Conservation (phyloP, 2,113 vertebrate species). For the Lophotis ruficrista region DNA sequence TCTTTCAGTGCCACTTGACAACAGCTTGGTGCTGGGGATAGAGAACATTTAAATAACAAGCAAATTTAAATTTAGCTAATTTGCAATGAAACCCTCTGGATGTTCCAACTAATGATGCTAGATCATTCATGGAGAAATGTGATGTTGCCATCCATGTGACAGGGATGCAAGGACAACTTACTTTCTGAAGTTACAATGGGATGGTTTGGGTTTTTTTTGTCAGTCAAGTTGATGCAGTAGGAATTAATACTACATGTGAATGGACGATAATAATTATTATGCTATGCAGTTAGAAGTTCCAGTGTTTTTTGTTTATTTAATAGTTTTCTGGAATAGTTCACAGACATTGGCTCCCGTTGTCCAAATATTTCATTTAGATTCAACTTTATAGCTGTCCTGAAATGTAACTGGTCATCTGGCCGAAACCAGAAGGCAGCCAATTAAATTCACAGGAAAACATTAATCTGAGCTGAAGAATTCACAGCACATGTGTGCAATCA, state of each 20-base stretch:
- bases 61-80: background rate
- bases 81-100: background rate
- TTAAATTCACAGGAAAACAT: constrained; percentile 72
- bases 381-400: constrained; percentile 48
- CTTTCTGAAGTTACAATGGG: background rate
- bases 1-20: background rate
- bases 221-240: background rate
- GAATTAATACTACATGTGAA: constrained; percentile 20
- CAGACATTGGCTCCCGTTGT: constrained; percentile 15
- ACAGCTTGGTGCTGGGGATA: background rate
- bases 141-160: background rate
- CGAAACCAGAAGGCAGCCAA: constrained; percentile 40
- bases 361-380: constrained; percentile 58
- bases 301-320: constrained; percentile 51
- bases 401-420: constrained; percentile 57
- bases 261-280: constrained; percentile 5
- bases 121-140: background rate
- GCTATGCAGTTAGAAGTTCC: constrained; percentile 13
- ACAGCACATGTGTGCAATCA: constrained; percentile 62
- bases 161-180: background rate
- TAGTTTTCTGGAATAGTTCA: constrained; percentile 60
- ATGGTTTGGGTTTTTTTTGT: background rate
- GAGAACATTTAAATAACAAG: background rate
- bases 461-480: constrained; percentile 63
- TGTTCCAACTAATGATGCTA: background rate